These are phyloP conservation scores for Drosophila asahinai DNA, from an alignment of 1,140 invertebrate species.

Conservation along the genomic window DNA sequence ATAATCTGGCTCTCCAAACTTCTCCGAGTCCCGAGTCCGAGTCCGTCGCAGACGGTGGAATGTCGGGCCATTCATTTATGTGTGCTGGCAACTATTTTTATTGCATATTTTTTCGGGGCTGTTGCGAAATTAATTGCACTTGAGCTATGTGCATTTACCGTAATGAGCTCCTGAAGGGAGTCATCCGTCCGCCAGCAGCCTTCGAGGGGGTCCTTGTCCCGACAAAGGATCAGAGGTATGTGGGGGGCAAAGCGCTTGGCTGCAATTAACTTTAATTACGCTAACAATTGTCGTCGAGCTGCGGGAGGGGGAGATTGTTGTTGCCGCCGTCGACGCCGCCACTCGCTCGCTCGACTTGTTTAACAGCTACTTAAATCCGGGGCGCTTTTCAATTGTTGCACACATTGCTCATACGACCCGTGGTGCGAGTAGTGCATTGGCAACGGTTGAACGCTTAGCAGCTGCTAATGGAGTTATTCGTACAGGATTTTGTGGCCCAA, in stretches of 20 bases:
- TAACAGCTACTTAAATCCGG: slow-evolving; percentile 73
- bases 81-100: slow-evolving; percentile 69
- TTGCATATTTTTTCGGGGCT: slow-evolving; percentile 70
- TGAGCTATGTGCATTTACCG: slow-evolving; percentile 78
- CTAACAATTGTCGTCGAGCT: slow-evolving; percentile 69
- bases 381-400: slow-evolving; percentile 62
- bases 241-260: slow-evolving; percentile 45
- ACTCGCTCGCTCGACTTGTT: slow-evolving; percentile 57
- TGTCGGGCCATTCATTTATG: slow-evolving; percentile 42
- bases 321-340: slow-evolving; percentile 10
- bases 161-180: slow-evolving; percentile 68
- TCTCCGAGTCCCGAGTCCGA: slow-evolving; percentile 1
- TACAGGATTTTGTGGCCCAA: slow-evolving; percentile 34
- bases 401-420: slow-evolving; percentile 72
- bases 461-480: slow-evolving; percentile 59
- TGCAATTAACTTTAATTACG: slow-evolving; percentile 77
- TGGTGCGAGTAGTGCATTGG: slow-evolving; percentile 25
- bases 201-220: slow-evolving; percentile 12
- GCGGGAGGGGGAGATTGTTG: slow-evolving; percentile 22
- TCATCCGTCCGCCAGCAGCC: slow-evolving; percentile 12
- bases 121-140: slow-evolving; percentile 75
- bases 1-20: slow-evolving; percentile 27
- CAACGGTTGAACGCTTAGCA: slow-evolving; percentile 38
- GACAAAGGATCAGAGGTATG: neutral
- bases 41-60: neutral